A percentile compares a stretch with the other conserved stretches of the same genome.
These are phyloP conservation scores for Reticulitermes speratus DNA, from an alignment of 1,140 invertebrate species.

Conservation along the genomic window DNA sequence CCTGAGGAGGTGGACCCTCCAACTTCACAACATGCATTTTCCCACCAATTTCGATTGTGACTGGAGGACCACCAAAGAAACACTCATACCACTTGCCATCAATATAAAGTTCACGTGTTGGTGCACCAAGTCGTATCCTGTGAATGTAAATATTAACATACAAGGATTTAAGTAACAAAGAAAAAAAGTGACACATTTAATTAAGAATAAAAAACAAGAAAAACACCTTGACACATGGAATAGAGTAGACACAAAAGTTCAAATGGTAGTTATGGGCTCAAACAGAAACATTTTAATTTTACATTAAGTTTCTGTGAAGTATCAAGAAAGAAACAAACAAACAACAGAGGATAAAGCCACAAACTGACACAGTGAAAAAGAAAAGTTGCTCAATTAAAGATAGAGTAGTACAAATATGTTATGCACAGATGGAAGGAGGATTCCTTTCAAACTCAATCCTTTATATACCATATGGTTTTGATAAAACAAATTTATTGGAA, in stretches of 20 bases:
- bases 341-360: no score
- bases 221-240: neutral
- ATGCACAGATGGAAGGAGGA: no score
- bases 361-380: no score
- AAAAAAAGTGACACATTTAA: neutral
- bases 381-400: no score
- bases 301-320: no score
- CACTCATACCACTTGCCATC: slow-evolving; percentile 85
- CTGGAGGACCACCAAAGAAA: slow-evolving; percentile 86
- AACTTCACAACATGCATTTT: slow-evolving; percentile 73
- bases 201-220: neutral
- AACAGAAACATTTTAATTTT: no score
- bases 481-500: no score
- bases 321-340: no score
- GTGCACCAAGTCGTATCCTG: slow-evolving; percentile 84
- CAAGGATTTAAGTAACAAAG: neutral
- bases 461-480: no score
- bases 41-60: slow-evolving; percentile 79
- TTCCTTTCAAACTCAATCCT: no score
- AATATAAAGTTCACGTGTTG: slow-evolving; percentile 87
- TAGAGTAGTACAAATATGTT: no score
- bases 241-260: neutral
- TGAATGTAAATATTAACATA: slow-evolving; percentile 39
- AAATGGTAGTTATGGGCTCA: no score
- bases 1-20: slow-evolving; percentile 83